These are phyloP conservation scores for Formica aserva DNA, from an alignment of 2,888 invertebrate genomes.

Conservation along the genomic window DNA sequence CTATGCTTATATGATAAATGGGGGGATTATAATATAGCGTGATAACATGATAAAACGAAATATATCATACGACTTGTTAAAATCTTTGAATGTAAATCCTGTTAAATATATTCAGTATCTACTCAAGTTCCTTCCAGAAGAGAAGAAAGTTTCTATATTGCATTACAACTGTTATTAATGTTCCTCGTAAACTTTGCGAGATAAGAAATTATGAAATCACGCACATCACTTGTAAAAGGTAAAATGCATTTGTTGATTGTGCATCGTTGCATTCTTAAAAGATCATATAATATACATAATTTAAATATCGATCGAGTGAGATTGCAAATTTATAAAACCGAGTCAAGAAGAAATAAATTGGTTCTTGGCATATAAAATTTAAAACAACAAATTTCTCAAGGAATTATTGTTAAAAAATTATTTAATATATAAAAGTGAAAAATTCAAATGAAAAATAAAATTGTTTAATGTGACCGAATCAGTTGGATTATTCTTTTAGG, in stretches of 20 bases:
- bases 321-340: neutral
- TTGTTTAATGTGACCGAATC: neutral
- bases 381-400: neutral
- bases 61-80: constrained; percentile 29
- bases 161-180: constrained; percentile 10
- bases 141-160: neutral
- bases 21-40: neutral
- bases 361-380: neutral
- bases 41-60: constrained; percentile 9
- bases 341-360: neutral
- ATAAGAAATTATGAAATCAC: constrained; percentile 1
- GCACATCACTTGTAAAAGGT: neutral
- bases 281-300: neutral
- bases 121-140: neutral
- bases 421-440: constrained; percentile 5
- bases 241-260: neutral
- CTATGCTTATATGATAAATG: constrained; percentile 2
- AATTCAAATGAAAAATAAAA: neutral
- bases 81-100: constrained; percentile 1
- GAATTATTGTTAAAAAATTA: neutral
- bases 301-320: neutral
- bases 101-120: neutral
- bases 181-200: neutral
- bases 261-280: neutral
- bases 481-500: neutral